These are phyloP conservation scores for Megalopta genalis DNA, from an alignment of 1,140 invertebrate genomes.

Conservation along the genomic window DNA sequence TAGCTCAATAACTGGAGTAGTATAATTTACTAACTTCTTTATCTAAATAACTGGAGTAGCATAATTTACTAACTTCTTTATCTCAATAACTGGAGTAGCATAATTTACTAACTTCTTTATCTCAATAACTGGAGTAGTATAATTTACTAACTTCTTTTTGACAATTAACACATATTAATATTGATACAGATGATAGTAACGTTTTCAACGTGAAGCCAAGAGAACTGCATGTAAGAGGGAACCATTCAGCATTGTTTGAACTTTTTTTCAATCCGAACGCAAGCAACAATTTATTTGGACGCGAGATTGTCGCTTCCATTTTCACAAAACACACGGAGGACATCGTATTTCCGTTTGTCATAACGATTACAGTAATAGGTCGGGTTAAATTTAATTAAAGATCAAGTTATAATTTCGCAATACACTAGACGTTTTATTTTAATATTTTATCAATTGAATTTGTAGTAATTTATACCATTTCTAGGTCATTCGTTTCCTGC, in stretches of 20 bases:
- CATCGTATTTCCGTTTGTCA: constrained; percentile 48
- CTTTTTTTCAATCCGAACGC: constrained; percentile 62
- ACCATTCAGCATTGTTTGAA: constrained; percentile 64
- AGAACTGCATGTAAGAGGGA: constrained; percentile 28
- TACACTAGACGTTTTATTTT: too few species aligned
- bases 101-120: too few species aligned
- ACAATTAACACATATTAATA: not conserved
- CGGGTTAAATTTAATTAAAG: too few species aligned
- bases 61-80: not conserved
- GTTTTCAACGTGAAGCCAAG: constrained; percentile 64
- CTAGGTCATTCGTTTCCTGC: constrained; percentile 66
- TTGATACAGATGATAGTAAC: constrained; percentile 48
- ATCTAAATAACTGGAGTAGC: not conserved
- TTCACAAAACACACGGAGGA: constrained; percentile 13
- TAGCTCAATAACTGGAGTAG: too few species aligned
- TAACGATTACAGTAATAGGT: constrained; percentile 64
- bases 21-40: too few species aligned
- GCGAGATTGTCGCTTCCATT: constrained; percentile 54
- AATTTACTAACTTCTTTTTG: too few species aligned
- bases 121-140: too few species aligned
- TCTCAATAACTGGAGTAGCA: not conserved
- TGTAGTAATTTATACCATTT: not conserved
- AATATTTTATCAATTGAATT: too few species aligned
- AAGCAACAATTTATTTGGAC: constrained; percentile 51
- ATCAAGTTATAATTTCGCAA: too few species aligned